Evolutionary conservation across 2,113 vertebrate species (phyloP).

Genomic region (Melierax canorus): DNA sequence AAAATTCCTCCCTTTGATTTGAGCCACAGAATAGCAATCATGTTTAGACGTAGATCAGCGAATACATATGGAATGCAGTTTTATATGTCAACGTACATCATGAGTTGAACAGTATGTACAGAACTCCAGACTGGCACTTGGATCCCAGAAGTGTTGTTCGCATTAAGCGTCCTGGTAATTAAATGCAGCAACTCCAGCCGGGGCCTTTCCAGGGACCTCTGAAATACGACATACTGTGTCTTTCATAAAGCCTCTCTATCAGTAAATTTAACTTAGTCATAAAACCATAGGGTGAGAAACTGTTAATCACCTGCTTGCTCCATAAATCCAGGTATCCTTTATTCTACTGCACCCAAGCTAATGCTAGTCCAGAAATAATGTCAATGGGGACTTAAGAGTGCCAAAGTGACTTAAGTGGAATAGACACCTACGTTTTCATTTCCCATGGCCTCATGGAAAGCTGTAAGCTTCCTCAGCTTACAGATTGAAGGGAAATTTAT

Average conservation of each 20-base stretch:
- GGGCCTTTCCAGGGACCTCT: background rate
- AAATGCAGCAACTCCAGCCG: background rate
- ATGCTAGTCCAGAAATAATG: background rate
- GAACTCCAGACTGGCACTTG: background rate
- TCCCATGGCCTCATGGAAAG: background rate
- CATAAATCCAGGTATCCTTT: background rate
- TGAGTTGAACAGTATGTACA: background rate
- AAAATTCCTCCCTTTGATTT: constrained; percentile 21
- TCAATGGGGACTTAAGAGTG: background rate
- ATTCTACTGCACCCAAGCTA: background rate
- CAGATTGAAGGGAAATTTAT: background rate
- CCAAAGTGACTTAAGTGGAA: background rate
- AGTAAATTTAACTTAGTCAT: background rate
- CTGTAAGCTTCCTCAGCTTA: background rate
- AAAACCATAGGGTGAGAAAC: background rate
- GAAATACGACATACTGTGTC: background rate
- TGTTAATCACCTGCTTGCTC: background rate
- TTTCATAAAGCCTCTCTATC: background rate
- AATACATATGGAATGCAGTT: constrained; percentile 25
- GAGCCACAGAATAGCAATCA: background rate
- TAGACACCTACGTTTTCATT: background rate
- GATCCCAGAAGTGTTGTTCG: background rate
- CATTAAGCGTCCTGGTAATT: background rate
- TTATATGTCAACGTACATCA: background rate
- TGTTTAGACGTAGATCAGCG: background rate